Evolutionary conservation across 2,113 vertebrate species (phyloP).

Genomic region (Alligator sinensis): DNA sequence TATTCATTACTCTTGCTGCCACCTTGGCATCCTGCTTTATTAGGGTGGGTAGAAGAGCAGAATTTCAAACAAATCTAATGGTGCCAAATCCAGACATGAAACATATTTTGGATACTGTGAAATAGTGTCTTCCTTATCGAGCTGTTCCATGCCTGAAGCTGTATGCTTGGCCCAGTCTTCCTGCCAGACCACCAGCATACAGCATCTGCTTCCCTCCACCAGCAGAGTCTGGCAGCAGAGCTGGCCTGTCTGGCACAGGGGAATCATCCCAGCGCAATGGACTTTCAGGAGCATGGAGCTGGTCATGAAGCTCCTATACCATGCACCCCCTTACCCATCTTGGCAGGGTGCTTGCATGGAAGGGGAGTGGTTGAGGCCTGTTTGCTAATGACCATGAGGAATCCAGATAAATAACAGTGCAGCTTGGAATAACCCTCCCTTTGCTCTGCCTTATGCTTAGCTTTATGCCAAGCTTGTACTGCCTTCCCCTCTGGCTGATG

Average conservation of each 20-base stretch:
- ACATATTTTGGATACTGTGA: not conserved
- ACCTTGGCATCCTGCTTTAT: not conserved
- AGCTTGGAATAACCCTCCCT: not conserved
- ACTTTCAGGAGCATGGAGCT: not conserved
- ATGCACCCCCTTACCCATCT: not conserved
- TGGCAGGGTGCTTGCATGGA: not conserved
- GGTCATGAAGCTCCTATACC: not conserved
- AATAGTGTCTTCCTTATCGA: not conserved
- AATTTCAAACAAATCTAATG: not conserved
- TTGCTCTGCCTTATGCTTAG: not conserved
- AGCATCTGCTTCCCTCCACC: slow-evolving; percentile 41
- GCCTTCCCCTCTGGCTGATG: not conserved
- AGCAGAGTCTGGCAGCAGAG: slow-evolving; percentile 9
- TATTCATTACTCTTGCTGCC: not conserved
- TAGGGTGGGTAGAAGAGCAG: not conserved
- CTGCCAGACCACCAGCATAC: slow-evolving; percentile 37
- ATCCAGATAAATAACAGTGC: not conserved
- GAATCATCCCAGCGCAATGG: not conserved
- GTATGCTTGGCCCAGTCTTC: not conserved
- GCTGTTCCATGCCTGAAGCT: not conserved
- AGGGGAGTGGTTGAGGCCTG: not conserved
- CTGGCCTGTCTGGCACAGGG: not conserved
- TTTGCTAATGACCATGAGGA: not conserved
- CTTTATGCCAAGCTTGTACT: not conserved
- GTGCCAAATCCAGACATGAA: slow-evolving; percentile 21